These are phyloP conservation scores for Etheostoma spectabile DNA, from an alignment of 2,113 vertebrate genomes.

Conservation along the genomic window DNA sequence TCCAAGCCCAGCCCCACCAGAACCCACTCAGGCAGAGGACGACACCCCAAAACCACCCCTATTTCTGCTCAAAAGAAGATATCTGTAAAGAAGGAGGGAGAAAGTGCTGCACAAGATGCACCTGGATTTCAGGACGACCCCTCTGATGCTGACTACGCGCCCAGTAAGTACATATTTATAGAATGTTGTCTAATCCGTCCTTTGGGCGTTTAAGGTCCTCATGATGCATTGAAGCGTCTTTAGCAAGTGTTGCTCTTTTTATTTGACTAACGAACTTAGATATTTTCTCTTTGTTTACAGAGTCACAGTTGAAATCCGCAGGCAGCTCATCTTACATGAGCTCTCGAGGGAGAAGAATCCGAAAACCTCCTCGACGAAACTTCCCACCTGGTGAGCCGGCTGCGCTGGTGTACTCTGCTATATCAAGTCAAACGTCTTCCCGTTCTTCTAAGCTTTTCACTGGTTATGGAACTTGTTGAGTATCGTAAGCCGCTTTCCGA, in stretches of 20 bases:
- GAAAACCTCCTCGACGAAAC: slow-evolving; percentile 67
- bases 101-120: slow-evolving; percentile 38
- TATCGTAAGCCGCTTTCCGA: not conserved
- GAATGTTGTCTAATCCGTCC: not conserved
- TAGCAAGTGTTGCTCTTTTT: not conserved
- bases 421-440: not conserved
- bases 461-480: not conserved
- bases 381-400: slow-evolving; percentile 72
- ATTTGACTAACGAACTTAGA: not conserved
- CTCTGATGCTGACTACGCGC: slow-evolving; percentile 78
- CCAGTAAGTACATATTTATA: slow-evolving; percentile 71
- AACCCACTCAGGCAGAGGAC: slow-evolving; percentile 21
- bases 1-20: slow-evolving; percentile 15
- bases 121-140: slow-evolving; percentile 77
- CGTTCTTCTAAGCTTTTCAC: not conserved
- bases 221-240: not conserved
- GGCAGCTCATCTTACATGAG: slow-evolving; percentile 72
- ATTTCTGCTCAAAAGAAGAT: slow-evolving; percentile 42
- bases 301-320: slow-evolving; percentile 66
- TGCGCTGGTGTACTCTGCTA: not conserved
- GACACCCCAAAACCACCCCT: slow-evolving; percentile 41
- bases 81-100: slow-evolving; percentile 58
- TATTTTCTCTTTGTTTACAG: slow-evolving; percentile 54
- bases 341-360: slow-evolving; percentile 81
- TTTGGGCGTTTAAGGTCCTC: not conserved